These are phyloP conservation scores for Sciaenops ocellatus DNA, from an alignment of 2,797 vertebrate genomes.

Conservation along the genomic window DNA sequence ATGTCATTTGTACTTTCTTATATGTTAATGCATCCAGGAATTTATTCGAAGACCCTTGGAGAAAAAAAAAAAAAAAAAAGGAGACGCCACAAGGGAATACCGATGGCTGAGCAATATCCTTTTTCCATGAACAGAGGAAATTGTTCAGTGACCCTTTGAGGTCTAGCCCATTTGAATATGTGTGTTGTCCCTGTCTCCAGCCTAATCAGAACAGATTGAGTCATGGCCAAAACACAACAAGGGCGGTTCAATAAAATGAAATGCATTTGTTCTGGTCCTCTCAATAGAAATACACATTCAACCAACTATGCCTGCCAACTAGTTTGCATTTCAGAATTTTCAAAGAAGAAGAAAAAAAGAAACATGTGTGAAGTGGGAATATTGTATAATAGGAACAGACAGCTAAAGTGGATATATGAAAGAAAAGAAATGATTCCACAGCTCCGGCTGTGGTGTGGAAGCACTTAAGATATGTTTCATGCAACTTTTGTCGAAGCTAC, in stretches of 20 bases:
- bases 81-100: slow-evolving; percentile 68
- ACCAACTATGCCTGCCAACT: slow-evolving; percentile 43
- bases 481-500: slow-evolving; percentile 21
- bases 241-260: slow-evolving; percentile 68
- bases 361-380: slow-evolving; percentile 39
- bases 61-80: slow-evolving; percentile 46
- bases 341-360: slow-evolving; percentile 32
- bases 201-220: slow-evolving; percentile 77
- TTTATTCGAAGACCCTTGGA: slow-evolving; percentile 74
- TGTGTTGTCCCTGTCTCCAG: slow-evolving; percentile 69
- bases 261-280: slow-evolving; percentile 67
- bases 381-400: slow-evolving; percentile 54
- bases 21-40: slow-evolving; percentile 80
- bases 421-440: slow-evolving; percentile 29
- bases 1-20: slow-evolving; percentile 78
- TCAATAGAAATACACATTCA: slow-evolving; percentile 58
- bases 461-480: slow-evolving; percentile 30
- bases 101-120: slow-evolving; percentile 72
- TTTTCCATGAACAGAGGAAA: slow-evolving; percentile 78
- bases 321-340: slow-evolving; percentile 56
- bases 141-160: slow-evolving; percentile 78
- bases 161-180: slow-evolving; percentile 75
- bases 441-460: slow-evolving; percentile 18
- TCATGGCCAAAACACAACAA: slow-evolving; percentile 74
- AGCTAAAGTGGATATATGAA: slow-evolving; percentile 41